Evolutionary conservation across 1,140 invertebrate species (phyloP).

Genomic region (Listronotus oregonensis): DNA sequence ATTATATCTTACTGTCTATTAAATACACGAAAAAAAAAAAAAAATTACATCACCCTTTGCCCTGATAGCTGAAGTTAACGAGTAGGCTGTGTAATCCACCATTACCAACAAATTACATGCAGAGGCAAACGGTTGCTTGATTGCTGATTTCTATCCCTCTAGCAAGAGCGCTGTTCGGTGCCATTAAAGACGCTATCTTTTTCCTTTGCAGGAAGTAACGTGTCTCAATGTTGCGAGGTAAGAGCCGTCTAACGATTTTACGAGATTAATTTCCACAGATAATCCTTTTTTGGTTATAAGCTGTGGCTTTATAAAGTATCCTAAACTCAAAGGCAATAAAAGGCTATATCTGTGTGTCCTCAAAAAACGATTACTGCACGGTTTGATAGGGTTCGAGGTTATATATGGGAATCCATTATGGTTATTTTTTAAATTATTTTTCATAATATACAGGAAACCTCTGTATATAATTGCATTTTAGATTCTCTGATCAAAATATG

Average conservation of each 20-base stretch:
- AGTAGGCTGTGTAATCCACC: slow-evolving; percentile 26
- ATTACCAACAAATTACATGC: slow-evolving; percentile 42
- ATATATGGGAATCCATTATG: too few species aligned
- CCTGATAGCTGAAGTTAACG: slow-evolving; percentile 11
- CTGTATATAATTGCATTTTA: too few species aligned
- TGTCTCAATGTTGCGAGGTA: neutral
- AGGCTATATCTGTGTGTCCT: too few species aligned
- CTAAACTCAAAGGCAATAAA: too few species aligned
- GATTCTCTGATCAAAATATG: too few species aligned
- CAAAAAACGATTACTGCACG: too few species aligned
- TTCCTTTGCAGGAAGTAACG: slow-evolving; percentile 1
- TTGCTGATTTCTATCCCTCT: slow-evolving; percentile 38
- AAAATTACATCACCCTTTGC: too few species aligned
- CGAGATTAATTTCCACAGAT: neutral
- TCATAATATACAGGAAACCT: too few species aligned
- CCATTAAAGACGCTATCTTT: neutral
- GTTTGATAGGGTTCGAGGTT: too few species aligned
- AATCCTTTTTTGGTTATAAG: neutral
- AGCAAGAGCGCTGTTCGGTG: neutral
- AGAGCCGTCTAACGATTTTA: neutral
- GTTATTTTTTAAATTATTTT: too few species aligned
- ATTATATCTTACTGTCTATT: too few species aligned
- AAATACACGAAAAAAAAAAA: too few species aligned
- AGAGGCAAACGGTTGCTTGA: slow-evolving; percentile 35
- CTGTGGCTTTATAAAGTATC: neutral